Percentiles rank a stretch among this genome's conserved stretches.
Evolutionary conservation across 2,888 invertebrate species (phyloP).

Genomic region (Antheraea assamensis): DNA sequence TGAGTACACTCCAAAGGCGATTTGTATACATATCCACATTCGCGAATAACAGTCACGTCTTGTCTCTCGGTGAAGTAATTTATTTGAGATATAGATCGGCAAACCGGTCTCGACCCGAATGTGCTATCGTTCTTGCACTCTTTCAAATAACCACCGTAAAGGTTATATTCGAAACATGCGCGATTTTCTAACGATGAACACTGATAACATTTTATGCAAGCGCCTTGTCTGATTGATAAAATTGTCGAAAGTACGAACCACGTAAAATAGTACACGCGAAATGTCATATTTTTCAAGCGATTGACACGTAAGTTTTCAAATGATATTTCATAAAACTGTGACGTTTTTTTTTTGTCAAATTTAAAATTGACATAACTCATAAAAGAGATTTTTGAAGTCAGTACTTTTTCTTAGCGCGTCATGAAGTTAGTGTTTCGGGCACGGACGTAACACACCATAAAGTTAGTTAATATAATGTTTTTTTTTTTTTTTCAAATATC

Average conservation of each 20-base stretch:
- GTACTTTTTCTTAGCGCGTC: no score
- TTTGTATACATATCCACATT: constrained; percentile 64
- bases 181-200: constrained; percentile 50
- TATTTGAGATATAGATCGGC: constrained; percentile 61
- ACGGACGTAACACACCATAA: no score
- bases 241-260: constrained; percentile 35
- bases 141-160: constrained; percentile 50
- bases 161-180: constrained; percentile 56
- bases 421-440: no score
- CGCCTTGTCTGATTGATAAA: constrained; percentile 34
- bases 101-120: constrained; percentile 44
- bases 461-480: no score
- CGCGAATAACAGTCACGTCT: constrained; percentile 57
- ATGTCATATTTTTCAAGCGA: constrained; percentile 12
- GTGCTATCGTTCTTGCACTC: constrained; percentile 44
- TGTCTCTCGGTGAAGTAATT: constrained; percentile 58
- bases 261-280: constrained; percentile 23
- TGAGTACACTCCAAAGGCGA: constrained; percentile 49
- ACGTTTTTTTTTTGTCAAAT: neutral
- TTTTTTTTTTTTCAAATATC: no score
- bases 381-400: neutral
- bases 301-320: neutral
- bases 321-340: neutral
- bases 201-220: constrained; percentile 65
- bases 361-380: neutral